Evolutionary conservation across 1,140 invertebrate genomes (phyloP).

Genomic region (Drosophila eugracilis): DNA sequence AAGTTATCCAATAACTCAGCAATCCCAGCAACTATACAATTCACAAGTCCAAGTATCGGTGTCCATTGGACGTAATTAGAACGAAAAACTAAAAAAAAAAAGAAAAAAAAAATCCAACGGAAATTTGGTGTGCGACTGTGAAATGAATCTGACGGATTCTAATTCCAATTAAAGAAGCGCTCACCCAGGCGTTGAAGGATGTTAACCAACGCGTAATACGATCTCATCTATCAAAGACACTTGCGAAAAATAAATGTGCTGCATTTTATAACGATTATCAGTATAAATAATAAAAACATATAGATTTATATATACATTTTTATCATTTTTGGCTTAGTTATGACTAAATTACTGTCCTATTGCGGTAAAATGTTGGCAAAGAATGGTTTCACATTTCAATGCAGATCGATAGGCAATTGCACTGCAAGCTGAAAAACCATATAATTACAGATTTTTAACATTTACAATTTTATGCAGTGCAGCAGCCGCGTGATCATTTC

Average conservation of each 20-base stretch:
- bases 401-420: no score
- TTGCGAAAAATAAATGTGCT: not conserved
- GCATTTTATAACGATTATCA: no score
- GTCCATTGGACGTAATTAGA: conserved; percentile 70
- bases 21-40: conserved; percentile 1
- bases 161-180: conserved; percentile 73
- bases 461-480: conserved; percentile 1
- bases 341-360: no score
- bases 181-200: conserved; percentile 68
- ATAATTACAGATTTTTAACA: no score
- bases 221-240: conserved; percentile 10
- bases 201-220: conserved; percentile 63
- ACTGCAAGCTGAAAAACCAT: no score
- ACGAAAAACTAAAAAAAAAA: conserved; percentile 56
- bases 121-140: conserved; percentile 26
- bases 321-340: no score
- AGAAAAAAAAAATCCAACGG: conserved; percentile 43
- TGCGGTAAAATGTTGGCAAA: no score
- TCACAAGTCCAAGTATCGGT: conserved; percentile 45
- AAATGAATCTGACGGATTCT: conserved; percentile 75
- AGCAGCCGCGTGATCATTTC: conserved; percentile 12
- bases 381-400: no score
- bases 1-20: conserved; percentile 40
- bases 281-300: no score
- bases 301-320: no score